Base-by-base conservation (phyloP, 2,888 invertebrate genomes). In the Cecidostiba fungosa region DNA sequence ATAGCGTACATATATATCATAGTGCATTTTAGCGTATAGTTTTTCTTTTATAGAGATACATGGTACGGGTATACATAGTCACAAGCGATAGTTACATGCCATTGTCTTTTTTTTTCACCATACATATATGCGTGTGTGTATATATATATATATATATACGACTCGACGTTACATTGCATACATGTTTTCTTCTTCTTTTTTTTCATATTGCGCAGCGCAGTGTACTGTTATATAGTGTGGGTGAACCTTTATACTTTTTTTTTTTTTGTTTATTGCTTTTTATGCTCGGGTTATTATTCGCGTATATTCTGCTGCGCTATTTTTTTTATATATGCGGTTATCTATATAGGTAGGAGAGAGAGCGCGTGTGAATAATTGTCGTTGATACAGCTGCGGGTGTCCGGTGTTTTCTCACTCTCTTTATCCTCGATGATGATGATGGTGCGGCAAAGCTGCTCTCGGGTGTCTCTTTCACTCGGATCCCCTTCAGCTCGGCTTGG, bases 21-120 rank as follows among this genome's bases (percentile, higher is more conserved):
- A 74, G 82, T 85, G 85, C 82, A 82, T 76, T 50, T 77, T 47
- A 62, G 73, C 32, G 72, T 59, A 74, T n/a, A 62, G 43, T 47
- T 81, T 87, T 74, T 62, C 36, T 78, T 78, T 73, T 78, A 78
- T 70, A 81, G 19, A 74, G 70, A 80, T 82, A 74, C 29, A 70
- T 70, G n/a, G 73, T 73, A 59, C 32, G 23, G n/a, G 32, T 43
- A 74, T 36, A 43, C 3, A 66, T 78, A 70, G 26, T 82, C 77
- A 59, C 54, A 87, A 87, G 85, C 85, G 82, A 76, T 85, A 85
- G 87, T 84, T 87, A 81, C 83, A 81, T 85, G 85, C 84, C 84
- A 84, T 81, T 82, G n/a, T 50, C 39, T 10, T 23, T n/a, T 54
- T 59, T 23, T 59, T 23, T 23, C 23, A 10, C 10, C n/a, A n/a